Evolutionary conservation across 2,797 vertebrate genomes (phyloP), one percentile per base, ranked within the genome.

Genomic region (Decapterus maruadsi): DNA sequence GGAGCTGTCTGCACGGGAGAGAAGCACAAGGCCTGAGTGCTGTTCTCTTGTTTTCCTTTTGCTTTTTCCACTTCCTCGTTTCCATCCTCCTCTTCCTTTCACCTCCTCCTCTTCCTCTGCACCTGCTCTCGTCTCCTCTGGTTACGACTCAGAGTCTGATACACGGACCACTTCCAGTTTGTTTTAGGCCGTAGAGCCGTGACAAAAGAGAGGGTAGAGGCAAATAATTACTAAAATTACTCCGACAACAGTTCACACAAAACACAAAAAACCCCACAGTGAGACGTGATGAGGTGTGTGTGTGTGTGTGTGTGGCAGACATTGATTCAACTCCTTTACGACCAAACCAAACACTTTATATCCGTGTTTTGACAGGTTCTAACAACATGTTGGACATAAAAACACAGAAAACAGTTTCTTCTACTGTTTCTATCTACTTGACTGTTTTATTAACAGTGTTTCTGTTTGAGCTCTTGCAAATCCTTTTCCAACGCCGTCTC

Each of bases 1-100:
- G 53, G 64, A 69, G 59, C 86, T 81, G 77, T 72, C 83, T 84
- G 69, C 68, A 78, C 68, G 48, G 62, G 53, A 68, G 76, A 66
- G 20, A 57, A 57, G 43, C 63, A 50, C 56, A 67, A 67, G 63
- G 59, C 45, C 26, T 17, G 48, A 55, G 57, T 56, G 63, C 43
- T 61, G 55, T 54, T 53, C 20, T 59, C 10, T 43, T 77, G 50
- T 72, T 74, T 50, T 63, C 78, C 50, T 78, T 50, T 38, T 16
- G 1, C 26, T 72, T 74, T 48, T 68, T 80, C 45, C 77, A 45
- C 31, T 16, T 65, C 19, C 46, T 34, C 31, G 31, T 34, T 59
- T 74, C 40, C 8, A 4, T 83, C 59, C 63, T 48, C 34, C 34
- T 31, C 26, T 76, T 14, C 3, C 59, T 34, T 83, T 26, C 3